phyloP scores from a whole-genome alignment of 2,888 invertebrate species.

The Sisyra terminalis region DNA sequence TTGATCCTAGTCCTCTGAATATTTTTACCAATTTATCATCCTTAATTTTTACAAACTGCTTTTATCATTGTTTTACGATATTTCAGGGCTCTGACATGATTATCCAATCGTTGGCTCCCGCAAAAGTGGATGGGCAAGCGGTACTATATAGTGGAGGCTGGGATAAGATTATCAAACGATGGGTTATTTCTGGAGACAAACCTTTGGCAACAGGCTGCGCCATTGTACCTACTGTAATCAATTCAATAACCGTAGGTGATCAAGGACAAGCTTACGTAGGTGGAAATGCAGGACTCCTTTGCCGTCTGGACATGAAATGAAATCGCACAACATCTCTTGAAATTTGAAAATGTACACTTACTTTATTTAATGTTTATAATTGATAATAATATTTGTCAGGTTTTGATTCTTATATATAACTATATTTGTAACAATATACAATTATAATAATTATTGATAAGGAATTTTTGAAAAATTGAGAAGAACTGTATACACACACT shows the following conservation, averaged over 20 bases:
- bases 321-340: constrained; percentile 13
- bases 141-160: constrained; percentile 28
- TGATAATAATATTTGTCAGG: too few relatives aligned
- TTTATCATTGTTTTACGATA: constrained; percentile 8
- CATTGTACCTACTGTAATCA: constrained; percentile 24
- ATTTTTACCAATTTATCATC: neutral
- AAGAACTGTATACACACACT: too few relatives aligned
- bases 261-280: constrained; percentile 33
- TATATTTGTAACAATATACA: too few relatives aligned
- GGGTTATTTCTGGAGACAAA: constrained; percentile 22
- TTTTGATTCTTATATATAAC: too few relatives aligned
- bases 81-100: constrained; percentile 29
- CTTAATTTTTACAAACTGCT: constrained; percentile 1
- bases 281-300: constrained; percentile 37
- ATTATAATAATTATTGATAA: too few relatives aligned
- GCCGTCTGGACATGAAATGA: constrained; percentile 22
- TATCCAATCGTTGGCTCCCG: constrained; percentile 26
- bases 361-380: too few relatives aligned
- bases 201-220: constrained; percentile 16
- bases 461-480: too few relatives aligned
- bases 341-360: neutral
- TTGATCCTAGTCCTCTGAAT: too few relatives aligned
- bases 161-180: constrained; percentile 29
- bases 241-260: constrained; percentile 27
- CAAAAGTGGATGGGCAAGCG: constrained; percentile 18